A percentile compares a stretch with the other conserved stretches of the same genome.
Conservation (phyloP, 2,113 vertebrate species). For the Gobio gobio region DNA sequence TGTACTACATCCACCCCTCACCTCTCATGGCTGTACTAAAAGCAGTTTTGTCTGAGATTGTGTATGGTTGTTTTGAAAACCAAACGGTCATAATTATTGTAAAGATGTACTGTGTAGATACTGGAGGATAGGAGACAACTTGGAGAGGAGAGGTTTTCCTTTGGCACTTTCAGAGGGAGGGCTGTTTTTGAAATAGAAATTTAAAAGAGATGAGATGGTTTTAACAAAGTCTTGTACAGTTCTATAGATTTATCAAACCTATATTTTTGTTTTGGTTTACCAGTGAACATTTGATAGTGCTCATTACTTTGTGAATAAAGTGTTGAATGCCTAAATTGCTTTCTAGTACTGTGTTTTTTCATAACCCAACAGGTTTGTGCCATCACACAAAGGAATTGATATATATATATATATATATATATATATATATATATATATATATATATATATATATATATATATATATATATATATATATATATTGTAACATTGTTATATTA, state of each 20-base stretch:
- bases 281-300: slow-evolving; percentile 68
- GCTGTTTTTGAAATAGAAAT: slow-evolving; percentile 51
- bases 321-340: slow-evolving; percentile 70
- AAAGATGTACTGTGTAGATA: slow-evolving; percentile 23
- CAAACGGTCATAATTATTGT: slow-evolving; percentile 14
- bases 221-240: slow-evolving; percentile 63
- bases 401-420: neutral
- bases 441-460: neutral
- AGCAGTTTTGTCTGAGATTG: slow-evolving; percentile 48
- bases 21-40: slow-evolving; percentile 25
- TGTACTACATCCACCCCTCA: neutral
- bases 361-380: neutral
- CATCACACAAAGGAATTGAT: neutral
- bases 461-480: neutral
- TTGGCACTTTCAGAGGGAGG: slow-evolving; percentile 54
- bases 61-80: slow-evolving; percentile 45
- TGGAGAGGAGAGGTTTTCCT: slow-evolving; percentile 15
- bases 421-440: no score
- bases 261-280: slow-evolving; percentile 66
- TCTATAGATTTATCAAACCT: slow-evolving; percentile 65
- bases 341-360: slow-evolving; percentile 40
- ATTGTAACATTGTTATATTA: no score
- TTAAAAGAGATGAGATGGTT: slow-evolving; percentile 49
- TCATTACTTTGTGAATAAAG: slow-evolving; percentile 83
- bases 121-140: slow-evolving; percentile 42